Conservation (phyloP, 2,888 invertebrate species). For the Corbicula japonica region DNA sequence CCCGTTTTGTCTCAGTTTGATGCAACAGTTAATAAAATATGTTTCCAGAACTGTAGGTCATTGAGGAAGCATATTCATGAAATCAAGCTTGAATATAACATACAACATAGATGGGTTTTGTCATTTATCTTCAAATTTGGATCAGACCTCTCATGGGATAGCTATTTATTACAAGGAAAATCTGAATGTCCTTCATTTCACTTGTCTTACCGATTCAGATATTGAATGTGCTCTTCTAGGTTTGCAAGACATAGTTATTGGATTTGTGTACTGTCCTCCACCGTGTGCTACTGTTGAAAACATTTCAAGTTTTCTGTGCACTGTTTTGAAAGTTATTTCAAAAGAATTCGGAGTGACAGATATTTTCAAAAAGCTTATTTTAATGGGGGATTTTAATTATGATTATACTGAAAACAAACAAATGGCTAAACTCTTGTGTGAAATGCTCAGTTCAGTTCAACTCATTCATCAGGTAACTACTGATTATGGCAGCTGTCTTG, state of each 20-base stretch:
- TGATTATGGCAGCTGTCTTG: conserved; percentile 17
- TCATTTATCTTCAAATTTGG: conserved; percentile 10
- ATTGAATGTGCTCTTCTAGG: background rate
- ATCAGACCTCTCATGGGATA: conserved; percentile 36
- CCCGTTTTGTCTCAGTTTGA: conserved; percentile 2
- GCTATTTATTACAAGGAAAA: conserved; percentile 18
- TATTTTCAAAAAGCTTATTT: background rate
- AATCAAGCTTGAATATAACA: conserved; percentile 27
- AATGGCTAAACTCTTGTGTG: background rate
- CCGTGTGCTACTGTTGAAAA: background rate
- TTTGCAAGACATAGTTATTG: background rate
- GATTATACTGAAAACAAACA: background rate
- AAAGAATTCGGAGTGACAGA: background rate
- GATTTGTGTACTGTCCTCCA: conserved; percentile 37
- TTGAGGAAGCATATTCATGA: conserved; percentile 35
- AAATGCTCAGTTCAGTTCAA: background rate
- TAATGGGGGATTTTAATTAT: conserved; percentile 25
- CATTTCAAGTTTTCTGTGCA: background rate
- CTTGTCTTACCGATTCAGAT: background rate
- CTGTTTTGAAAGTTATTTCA: background rate
- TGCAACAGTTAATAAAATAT: background rate
- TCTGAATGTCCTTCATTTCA: conserved; percentile 2
- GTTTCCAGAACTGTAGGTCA: conserved; percentile 20
- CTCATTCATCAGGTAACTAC: background rate
- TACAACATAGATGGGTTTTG: conserved; percentile 27